Conservation (phyloP, 2,113 vertebrate genomes). For the Nettapus auritus region DNA sequence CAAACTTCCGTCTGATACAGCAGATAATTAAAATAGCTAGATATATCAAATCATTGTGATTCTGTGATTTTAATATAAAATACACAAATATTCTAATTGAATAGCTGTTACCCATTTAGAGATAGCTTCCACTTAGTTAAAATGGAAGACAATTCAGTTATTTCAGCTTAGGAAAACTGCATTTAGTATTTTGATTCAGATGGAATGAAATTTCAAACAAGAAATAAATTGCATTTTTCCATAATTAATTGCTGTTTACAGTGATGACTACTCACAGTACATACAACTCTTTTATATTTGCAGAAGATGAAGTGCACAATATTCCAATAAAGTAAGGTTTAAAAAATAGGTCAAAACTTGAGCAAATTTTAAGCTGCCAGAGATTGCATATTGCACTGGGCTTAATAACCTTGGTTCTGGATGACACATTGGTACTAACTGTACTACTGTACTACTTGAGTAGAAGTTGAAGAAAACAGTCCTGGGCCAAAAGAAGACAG, state of each 20-base stretch:
- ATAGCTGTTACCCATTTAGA: not conserved
- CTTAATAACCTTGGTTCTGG: not conserved
- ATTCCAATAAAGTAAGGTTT: not conserved
- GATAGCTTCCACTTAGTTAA: not conserved
- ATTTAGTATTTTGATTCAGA: not conserved
- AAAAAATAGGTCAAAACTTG: not conserved
- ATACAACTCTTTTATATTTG: not conserved
- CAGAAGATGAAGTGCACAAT: not conserved
- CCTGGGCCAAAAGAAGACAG: not conserved
- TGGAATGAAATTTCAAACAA: not conserved
- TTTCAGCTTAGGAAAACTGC: not conserved
- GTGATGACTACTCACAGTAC: not conserved
- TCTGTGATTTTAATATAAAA: not conserved
- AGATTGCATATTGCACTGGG: not conserved
- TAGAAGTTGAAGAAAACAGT: not conserved
- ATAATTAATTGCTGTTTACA: not conserved
- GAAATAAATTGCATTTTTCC: not conserved
- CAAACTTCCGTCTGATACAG: not conserved
- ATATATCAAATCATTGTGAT: not conserved
- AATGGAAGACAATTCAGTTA: not conserved
- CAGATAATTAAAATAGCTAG: not conserved
- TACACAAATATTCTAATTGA: not conserved
- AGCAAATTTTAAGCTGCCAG: not conserved
- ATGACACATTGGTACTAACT: not conserved
- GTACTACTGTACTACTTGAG: too few relatives aligned